Base-by-base conservation (phyloP, 2,113 vertebrate genomes). In the Anguilla japonica region DNA sequence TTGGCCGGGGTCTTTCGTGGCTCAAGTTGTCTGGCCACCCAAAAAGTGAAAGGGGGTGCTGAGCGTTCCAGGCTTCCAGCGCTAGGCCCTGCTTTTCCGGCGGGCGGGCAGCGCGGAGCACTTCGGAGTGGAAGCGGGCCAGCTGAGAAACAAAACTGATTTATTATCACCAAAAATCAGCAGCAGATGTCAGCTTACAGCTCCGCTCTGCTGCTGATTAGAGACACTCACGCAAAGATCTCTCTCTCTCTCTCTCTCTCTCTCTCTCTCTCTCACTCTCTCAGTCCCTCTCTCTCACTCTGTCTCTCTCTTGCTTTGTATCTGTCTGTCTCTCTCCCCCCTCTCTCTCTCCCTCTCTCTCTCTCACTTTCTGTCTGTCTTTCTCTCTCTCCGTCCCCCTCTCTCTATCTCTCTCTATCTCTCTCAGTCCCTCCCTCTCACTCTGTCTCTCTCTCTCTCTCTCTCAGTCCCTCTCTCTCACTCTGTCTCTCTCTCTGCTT, bases 141-240 rank as follows among this genome's bases (percentile, higher is more conserved):
- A 95, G 91, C 89, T 53, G 89, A 93, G 94, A 95, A 91, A 94
- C 92, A 95, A 95, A 95, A 90, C 95, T 97, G 96, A 97, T 97
- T 97, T 97, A 97, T 97, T 96, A 94, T 95, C 96, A 93, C 95
- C 90, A 90, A 96, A 94, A 97, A 97, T 95, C 95, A 96, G 92
- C 95, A 94, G 95, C 97, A 97, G 96, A 97, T 97, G 97, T 97
- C 89, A 92, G 94, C 94, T 87, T 86, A 88, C 94, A 93, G 95
- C 93, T 81, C 92, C 84, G 90, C 95, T 96, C 96, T 96, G 96
- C 93, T 93, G 94, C 94, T 96, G 96, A 97, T 97, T 97, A 97
- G 89, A 94, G 91, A 93, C 93, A 92, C 95, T 96, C 96, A 97
- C 94, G 95, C 96, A 89, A 96, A 93, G 94, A 94, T 94, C 87